phyloP scores from a whole-genome alignment of 1,140 invertebrate species.

The Galleria mellonella region DNA sequence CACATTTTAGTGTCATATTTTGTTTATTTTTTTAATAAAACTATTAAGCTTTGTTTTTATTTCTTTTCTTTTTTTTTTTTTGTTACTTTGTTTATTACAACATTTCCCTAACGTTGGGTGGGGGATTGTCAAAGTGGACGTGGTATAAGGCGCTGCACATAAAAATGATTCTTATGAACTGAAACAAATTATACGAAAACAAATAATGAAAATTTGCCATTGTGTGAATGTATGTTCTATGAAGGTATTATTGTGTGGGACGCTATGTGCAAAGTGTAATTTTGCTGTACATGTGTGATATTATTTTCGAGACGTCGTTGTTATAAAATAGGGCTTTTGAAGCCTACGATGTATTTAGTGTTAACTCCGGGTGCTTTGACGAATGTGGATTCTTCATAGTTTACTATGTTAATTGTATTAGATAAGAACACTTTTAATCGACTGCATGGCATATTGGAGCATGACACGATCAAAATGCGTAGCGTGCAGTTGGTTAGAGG shows the following conservation, averaged over 20 bases:
- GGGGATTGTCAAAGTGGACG: conserved; percentile 67
- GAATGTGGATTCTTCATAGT: conserved; percentile 71
- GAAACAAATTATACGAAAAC: conserved; percentile 37
- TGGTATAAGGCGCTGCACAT: conserved; percentile 62
- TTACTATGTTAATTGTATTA: conserved; percentile 59
- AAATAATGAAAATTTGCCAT: conserved; percentile 27
- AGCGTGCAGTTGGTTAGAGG: conserved; percentile 39
- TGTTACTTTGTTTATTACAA: conserved; percentile 40
- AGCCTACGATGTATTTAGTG: conserved; percentile 68
- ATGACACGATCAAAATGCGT: not conserved
- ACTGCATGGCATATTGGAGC: conserved; percentile 23
- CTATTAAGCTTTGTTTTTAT: conserved; percentile 25
- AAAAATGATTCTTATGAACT: conserved; percentile 37
- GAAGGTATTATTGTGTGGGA: conserved; percentile 32
- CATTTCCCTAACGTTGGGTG: conserved; percentile 35
- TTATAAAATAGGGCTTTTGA: conserved; percentile 60
- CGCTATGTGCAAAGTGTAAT: conserved; percentile 57
- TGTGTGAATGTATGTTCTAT: conserved; percentile 34
- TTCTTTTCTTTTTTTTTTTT: conserved; percentile 46
- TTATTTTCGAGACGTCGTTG: conserved; percentile 67
- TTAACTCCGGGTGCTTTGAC: conserved; percentile 72
- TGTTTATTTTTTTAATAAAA: conserved; percentile 61
- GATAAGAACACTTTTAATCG: conserved; percentile 44
- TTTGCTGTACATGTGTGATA: conserved; percentile 69
- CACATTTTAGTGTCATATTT: conserved; percentile 32